These are phyloP conservation scores for Philopedon plagiatum DNA, from an alignment of 2,888 invertebrate genomes.

Conservation along the genomic window DNA sequence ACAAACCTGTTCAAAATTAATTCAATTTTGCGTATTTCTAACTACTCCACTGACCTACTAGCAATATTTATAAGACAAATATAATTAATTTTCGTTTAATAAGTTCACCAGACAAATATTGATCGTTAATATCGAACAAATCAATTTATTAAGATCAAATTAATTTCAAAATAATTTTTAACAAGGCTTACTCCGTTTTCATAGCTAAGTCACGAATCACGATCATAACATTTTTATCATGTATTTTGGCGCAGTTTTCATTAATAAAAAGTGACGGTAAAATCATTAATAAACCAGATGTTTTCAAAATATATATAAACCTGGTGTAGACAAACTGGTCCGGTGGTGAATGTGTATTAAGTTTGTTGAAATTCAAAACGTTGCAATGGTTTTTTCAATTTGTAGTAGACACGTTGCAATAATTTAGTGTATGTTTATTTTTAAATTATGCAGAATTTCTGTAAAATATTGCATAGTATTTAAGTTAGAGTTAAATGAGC, in stretches of 20 bases:
- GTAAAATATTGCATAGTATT: too few relatives aligned
- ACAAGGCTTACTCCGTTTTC: not conserved
- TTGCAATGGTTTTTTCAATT: too few relatives aligned
- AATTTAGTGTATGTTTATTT: too few relatives aligned
- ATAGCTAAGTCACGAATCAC: slow-evolving; percentile 34
- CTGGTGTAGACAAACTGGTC: slow-evolving; percentile 7
- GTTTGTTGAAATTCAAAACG: too few relatives aligned
- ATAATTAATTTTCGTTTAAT: slow-evolving; percentile 16
- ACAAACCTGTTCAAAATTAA: too few relatives aligned
- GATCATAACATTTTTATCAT: not conserved
- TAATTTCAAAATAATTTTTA: slow-evolving; percentile 22
- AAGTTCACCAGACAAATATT: slow-evolving; percentile 10
- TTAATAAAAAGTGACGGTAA: slow-evolving; percentile 31
- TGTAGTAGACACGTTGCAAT: too few relatives aligned
- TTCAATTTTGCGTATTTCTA: too few relatives aligned
- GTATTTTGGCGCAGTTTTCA: slow-evolving; percentile 18
- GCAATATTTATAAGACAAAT: not conserved
- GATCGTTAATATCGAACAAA: slow-evolving; percentile 13
- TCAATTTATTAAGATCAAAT: slow-evolving; percentile 31
- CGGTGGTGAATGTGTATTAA: not conserved
- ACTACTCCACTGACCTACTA: not conserved
- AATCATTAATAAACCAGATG: slow-evolving; percentile 31
- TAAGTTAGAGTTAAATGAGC: too few relatives aligned
- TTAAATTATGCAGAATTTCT: too few relatives aligned
- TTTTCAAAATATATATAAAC: not conserved